Percentiles rank a stretch among this genome's conserved stretches.
phyloP scores from a whole-genome alignment of 2,888 invertebrate genomes.

The Andrena bucephala region DNA sequence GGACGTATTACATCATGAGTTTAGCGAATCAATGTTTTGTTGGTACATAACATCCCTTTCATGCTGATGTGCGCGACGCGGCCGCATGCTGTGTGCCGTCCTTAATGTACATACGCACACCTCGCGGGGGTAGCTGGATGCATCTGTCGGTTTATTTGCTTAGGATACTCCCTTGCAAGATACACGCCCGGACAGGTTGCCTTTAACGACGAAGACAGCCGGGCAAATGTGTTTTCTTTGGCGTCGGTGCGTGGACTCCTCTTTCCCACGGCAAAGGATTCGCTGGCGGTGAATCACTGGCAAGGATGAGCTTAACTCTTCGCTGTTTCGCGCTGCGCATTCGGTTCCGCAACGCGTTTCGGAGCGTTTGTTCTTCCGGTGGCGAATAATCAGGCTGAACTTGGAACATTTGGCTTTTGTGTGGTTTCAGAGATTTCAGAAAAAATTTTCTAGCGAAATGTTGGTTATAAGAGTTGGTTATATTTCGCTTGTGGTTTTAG shows the following conservation, averaged over 20 bases:
- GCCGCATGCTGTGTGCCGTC: constrained; percentile 17
- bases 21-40: constrained; percentile 83
- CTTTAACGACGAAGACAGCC: not conserved
- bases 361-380: no score
- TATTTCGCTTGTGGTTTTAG: no score
- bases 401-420: no score
- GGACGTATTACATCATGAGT: constrained; percentile 83
- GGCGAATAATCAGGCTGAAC: no score
- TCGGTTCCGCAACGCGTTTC: no score
- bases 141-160: constrained; percentile 26
- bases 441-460: no score
- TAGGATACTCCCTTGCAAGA: constrained; percentile 31
- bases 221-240: not conserved
- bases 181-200: not conserved
- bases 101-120: constrained; percentile 8
- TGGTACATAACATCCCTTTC: constrained; percentile 69
- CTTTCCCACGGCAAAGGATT: not conserved
- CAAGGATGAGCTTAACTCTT: not conserved
- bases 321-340: not conserved
- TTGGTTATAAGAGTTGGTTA: no score
- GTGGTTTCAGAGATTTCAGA: no score
- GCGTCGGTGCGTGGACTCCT: not conserved
- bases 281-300: not conserved
- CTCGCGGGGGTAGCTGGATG: not conserved
- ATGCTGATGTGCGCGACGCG: constrained; percentile 23